Percentiles rank a stretch among this genome's conserved stretches.
phyloP scores from a whole-genome alignment of 2,888 invertebrate genomes.

The Rotaria macrura region DNA sequence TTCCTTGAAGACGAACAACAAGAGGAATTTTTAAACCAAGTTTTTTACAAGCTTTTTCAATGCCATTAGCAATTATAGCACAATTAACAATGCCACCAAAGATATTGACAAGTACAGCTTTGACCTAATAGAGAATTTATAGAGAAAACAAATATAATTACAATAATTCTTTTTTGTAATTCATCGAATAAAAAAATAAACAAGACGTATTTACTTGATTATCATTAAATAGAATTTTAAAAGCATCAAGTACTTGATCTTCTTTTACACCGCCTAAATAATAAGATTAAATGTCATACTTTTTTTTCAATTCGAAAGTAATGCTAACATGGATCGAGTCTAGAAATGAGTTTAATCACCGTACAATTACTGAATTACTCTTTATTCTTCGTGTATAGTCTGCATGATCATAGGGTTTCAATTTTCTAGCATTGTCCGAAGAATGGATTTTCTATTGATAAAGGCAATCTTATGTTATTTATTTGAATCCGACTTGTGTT shows the following conservation, averaged over 20 bases:
- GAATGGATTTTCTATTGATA: too few species aligned
- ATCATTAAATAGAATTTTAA: slow-evolving; percentile 58
- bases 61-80: slow-evolving; percentile 85
- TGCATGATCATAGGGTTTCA: too few species aligned
- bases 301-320: too few species aligned
- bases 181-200: too few species aligned
- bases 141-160: neutral
- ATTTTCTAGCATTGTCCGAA: too few species aligned
- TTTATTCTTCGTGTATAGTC: too few species aligned
- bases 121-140: slow-evolving; percentile 56
- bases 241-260: slow-evolving; percentile 80
- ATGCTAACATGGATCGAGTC: too few species aligned
- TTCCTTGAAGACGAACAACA: slow-evolving; percentile 83
- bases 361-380: too few species aligned
- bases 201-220: slow-evolving; percentile 57
- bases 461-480: too few species aligned
- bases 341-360: too few species aligned
- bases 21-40: slow-evolving; percentile 69
- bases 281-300: slow-evolving; percentile 59
- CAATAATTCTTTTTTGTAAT: too few species aligned
- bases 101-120: slow-evolving; percentile 89
- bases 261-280: slow-evolving; percentile 91
- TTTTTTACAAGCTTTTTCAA: slow-evolving; percentile 73
- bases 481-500: too few species aligned
- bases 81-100: slow-evolving; percentile 99